Evolutionary conservation across 1,140 invertebrate species (phyloP).

Genomic region (Lordiphosa clarofinis): DNA sequence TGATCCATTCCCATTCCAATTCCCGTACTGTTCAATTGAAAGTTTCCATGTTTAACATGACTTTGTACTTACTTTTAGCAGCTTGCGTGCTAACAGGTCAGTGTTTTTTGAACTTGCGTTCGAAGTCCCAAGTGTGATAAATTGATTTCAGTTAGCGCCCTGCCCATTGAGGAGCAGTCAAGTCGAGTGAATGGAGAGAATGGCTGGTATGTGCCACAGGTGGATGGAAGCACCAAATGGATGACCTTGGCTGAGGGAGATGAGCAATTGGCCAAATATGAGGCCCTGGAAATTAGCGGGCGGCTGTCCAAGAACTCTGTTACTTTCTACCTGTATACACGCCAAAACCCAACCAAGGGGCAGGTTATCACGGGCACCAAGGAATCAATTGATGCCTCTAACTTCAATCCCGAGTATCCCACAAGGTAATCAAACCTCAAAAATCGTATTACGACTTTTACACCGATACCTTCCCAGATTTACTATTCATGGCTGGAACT

Average conservation of each 20-base stretch:
- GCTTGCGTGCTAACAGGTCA: constrained; percentile 54
- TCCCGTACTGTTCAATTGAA: constrained; percentile 23
- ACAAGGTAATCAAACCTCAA: constrained; percentile 31
- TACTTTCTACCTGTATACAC: constrained; percentile 55
- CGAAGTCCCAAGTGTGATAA: background rate
- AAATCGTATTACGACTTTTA: too few species aligned
- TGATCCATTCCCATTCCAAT: constrained; percentile 12
- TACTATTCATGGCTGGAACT: constrained; percentile 72
- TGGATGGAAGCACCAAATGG: constrained; percentile 36
- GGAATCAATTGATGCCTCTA: constrained; percentile 40
- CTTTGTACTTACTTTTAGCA: constrained; percentile 42
- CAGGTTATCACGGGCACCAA: constrained; percentile 33
- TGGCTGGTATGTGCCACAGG: constrained; percentile 58
- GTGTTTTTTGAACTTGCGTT: constrained; percentile 15
- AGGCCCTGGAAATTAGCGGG: constrained; percentile 21
- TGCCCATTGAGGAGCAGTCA: constrained; percentile 42
- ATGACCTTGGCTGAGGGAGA: constrained; percentile 30
- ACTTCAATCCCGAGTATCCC: constrained; percentile 43
- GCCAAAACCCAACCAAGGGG: constrained; percentile 29
- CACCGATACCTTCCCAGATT: constrained; percentile 21
- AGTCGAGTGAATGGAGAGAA: constrained; percentile 32
- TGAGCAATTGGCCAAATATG: constrained; percentile 27
- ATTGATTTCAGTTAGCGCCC: constrained; percentile 25
- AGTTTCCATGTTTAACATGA: constrained; percentile 42
- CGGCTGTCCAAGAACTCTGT: constrained; percentile 47